phyloP scores from a whole-genome alignment of 2,797 vertebrate genomes.

The Zalophus californianus region DNA sequence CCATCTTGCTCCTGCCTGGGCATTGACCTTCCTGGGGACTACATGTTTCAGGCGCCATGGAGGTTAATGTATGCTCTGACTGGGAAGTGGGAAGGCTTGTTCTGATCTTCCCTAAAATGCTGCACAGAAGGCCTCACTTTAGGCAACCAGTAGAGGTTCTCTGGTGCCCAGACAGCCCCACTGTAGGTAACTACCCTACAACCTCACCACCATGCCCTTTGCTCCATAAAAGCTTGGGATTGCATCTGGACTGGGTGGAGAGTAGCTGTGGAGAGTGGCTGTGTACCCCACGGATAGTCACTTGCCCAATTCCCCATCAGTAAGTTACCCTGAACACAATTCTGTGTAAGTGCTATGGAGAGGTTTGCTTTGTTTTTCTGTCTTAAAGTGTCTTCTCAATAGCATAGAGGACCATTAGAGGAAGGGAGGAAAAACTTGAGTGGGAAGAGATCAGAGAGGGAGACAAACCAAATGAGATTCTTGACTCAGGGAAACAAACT shows the following conservation, averaged over 20 bases:
- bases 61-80: not conserved
- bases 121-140: not conserved
- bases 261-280: not conserved
- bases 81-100: not conserved
- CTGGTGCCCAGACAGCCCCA: not conserved
- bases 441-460: too few species aligned
- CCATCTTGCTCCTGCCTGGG: not conserved
- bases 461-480: too few species aligned
- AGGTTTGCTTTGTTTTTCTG: not conserved
- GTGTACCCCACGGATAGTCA: not conserved
- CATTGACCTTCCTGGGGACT: not conserved
- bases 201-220: not conserved
- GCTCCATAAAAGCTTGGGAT: not conserved
- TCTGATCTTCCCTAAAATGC: not conserved
- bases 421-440: too few species aligned
- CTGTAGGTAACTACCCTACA: not conserved
- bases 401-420: too few species aligned
- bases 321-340: not conserved
- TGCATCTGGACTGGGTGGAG: not conserved
- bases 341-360: not conserved
- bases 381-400: not conserved
- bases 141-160: not conserved
- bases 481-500: too few species aligned
- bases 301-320: not conserved
- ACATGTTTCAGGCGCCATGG: not conserved